Base-by-base conservation (phyloP, 2,888 invertebrate genomes). In the Drosophila niveifrons region DNA sequence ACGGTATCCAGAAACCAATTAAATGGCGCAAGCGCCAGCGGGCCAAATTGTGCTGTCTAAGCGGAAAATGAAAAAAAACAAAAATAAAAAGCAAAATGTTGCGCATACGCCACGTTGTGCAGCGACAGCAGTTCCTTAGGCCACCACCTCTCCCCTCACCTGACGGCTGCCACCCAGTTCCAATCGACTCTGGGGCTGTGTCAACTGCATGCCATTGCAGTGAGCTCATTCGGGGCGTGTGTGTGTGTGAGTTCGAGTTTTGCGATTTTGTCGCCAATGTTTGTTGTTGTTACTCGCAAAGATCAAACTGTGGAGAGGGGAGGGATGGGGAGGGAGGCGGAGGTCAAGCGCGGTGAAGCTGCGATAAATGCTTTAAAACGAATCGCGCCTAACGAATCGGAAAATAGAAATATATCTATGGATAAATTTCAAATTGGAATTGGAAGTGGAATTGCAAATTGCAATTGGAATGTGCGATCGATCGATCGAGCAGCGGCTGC, bases 171-270 rank as follows among this genome's bases (percentile, higher is more conserved):
- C 70, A 75, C 63, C 52, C 76, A 75, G 66, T 71, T 70, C 31
- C 41, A 68, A 62, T 73, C 68, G 62, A n/a, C 62, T 53, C 18
- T 72, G 73, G 59, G 63, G 61, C 78, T 73, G 68, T 88, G 73
- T 68, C 86, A 81, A 89, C 85, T 82, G 86, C 89, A 90, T 90
- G 81, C 89, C 88, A 82, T 69, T 89, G 79, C 89, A 90, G 77
- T 88, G 82, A 82, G 82, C 82, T 83, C 82, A 89, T 88, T 80
- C 68, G 71, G 80, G 76, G 76, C 57, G 23, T 61, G 18, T 63
- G 18, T 69, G 46, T 66, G 39, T 68, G 66, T 69, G 61, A 78
- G 48, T 78, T 78, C 66, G 69, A 82, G 76, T 82, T 85, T 66
- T 64, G 80, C 87, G 83, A 63, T 66, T 75, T 65, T 77, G 80